phyloP scores from a whole-genome alignment of 2,888 invertebrate genomes.

The Melanchra persicariae region DNA sequence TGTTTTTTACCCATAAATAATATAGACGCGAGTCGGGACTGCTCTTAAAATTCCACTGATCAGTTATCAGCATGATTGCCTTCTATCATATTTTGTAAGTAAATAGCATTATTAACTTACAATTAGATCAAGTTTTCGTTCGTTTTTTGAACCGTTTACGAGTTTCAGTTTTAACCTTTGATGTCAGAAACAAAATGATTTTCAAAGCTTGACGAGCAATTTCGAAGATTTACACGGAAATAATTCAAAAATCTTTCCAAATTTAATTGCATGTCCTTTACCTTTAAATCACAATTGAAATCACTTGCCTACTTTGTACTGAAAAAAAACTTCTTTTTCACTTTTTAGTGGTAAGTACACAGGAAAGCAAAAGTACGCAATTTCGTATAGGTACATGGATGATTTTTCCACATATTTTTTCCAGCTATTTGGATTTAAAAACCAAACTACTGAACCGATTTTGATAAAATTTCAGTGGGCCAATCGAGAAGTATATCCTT shows the following conservation, averaged over 20 bases:
- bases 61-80: slow-evolving; percentile 19
- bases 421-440: too few species aligned
- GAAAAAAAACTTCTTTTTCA: too few species aligned
- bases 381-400: too few species aligned
- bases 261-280: not conserved
- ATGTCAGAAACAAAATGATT: not conserved
- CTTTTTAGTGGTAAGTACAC: too few species aligned
- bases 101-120: slow-evolving; percentile 20
- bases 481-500: too few species aligned
- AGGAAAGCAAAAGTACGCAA: too few species aligned
- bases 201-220: slow-evolving; percentile 18
- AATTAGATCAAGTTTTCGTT: slow-evolving; percentile 10
- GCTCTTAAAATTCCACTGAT: slow-evolving; percentile 23
- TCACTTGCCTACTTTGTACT: not conserved
- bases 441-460: too few species aligned
- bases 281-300: not conserved
- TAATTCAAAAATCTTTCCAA: not conserved
- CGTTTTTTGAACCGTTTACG: not conserved
- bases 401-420: too few species aligned
- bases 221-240: not conserved
- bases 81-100: slow-evolving; percentile 7
- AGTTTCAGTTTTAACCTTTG: slow-evolving; percentile 8
- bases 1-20: slow-evolving; percentile 28
- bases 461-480: too few species aligned
- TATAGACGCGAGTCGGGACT: slow-evolving; percentile 7